A percentile compares a stretch with the other conserved stretches of the same genome.
phyloP scores from a whole-genome alignment of 2,888 invertebrate species.

The Cyrtodaria siliqua region DNA sequence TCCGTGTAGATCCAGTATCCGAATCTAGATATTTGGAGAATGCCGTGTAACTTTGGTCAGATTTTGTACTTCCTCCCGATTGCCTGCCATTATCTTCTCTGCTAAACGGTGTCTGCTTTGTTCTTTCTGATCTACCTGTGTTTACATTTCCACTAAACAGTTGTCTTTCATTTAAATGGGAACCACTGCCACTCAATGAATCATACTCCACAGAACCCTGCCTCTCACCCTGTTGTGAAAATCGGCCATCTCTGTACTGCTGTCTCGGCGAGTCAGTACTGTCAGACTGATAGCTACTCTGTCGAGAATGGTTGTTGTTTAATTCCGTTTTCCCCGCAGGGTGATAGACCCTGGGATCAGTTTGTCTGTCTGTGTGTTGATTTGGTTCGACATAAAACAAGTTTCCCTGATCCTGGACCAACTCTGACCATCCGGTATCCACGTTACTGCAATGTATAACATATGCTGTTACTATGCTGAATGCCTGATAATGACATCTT shows the following conservation, averaged over 20 bases:
- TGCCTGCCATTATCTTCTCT: constrained; percentile 32
- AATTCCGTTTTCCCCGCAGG: not conserved
- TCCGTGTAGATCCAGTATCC: constrained; percentile 24
- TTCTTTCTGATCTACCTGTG: not conserved
- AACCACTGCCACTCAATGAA: constrained; percentile 5
- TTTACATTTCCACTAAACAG: constrained; percentile 1
- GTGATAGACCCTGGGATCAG: constrained; percentile 1
- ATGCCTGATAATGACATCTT: too few relatives aligned
- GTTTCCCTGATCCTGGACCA: constrained; percentile 72
- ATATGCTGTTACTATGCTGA: too few relatives aligned
- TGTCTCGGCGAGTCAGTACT: constrained; percentile 46
- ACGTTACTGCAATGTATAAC: too few relatives aligned
- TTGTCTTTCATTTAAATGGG: constrained; percentile 16
- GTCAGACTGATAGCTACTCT: constrained; percentile 40
- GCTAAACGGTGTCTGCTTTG: constrained; percentile 9
- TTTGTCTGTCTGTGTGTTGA: constrained; percentile 17
- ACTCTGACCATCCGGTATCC: constrained; percentile 65
- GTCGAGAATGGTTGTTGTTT: constrained; percentile 31
- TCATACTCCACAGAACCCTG: constrained; percentile 9
- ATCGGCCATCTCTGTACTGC: constrained; percentile 15
- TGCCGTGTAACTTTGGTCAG: constrained; percentile 48
- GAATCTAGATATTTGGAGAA: constrained; percentile 41
- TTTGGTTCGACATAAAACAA: constrained; percentile 69
- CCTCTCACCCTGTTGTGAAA: not conserved
- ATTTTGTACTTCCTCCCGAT: constrained; percentile 34